These are phyloP conservation scores for Euspilapteryx auroguttella DNA, from an alignment of 2,888 invertebrate species.

Conservation along the genomic window DNA sequence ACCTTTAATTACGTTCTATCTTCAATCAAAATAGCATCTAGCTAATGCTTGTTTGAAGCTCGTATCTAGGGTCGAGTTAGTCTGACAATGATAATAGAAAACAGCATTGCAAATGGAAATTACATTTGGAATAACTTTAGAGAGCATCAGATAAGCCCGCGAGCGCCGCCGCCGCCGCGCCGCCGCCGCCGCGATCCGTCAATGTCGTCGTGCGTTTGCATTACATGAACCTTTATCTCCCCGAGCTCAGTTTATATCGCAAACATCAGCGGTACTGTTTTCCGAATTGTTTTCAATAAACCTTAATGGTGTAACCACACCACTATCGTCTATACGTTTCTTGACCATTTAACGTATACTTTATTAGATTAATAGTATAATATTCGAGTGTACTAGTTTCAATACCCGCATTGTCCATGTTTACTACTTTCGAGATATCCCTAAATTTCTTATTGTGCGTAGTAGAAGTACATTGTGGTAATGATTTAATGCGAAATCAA, in stretches of 20 bases:
- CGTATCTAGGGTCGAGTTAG: too few species aligned
- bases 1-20: too few species aligned
- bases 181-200: constrained; percentile 52
- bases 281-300: constrained; percentile 58
- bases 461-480: too few species aligned
- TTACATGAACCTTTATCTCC: constrained; percentile 53
- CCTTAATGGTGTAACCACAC: constrained; percentile 37
- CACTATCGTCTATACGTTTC: constrained; percentile 17
- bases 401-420: too few species aligned
- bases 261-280: constrained; percentile 50
- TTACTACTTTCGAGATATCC: too few species aligned
- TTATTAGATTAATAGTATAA: too few species aligned
- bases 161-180: constrained; percentile 52
- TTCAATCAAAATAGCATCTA: too few species aligned
- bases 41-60: too few species aligned
- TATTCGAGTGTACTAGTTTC: too few species aligned
- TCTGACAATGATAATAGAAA: constrained; percentile 47
- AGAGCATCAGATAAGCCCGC: constrained; percentile 50
- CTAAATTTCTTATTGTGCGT: too few species aligned
- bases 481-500: too few species aligned
- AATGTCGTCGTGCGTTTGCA: too few species aligned
- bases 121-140: constrained; percentile 51
- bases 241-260: constrained; percentile 44
- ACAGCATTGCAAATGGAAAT: constrained; percentile 51
- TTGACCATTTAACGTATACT: constrained; percentile 11